phyloP scores from a whole-genome alignment of 2,113 vertebrate species.

The Callithrix jacchus region DNA sequence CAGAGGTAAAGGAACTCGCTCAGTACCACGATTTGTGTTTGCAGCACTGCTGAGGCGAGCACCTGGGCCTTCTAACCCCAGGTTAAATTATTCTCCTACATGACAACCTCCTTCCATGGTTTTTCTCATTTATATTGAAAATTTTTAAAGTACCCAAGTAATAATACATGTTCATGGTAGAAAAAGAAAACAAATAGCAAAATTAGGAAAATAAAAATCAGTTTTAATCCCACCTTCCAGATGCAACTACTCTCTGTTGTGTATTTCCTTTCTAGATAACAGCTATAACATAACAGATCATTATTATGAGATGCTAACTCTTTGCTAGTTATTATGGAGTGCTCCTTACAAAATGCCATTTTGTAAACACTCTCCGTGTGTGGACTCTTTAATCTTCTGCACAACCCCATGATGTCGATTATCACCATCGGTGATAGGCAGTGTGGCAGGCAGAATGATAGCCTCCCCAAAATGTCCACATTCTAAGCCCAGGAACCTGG shows the following conservation, averaged over 20 bases:
- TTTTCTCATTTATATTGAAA: conserved; percentile 30
- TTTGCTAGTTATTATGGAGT: background rate
- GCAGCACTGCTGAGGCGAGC: background rate
- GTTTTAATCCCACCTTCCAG: background rate
- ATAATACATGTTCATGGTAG: background rate
- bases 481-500: background rate
- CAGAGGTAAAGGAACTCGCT: background rate
- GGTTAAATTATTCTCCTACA: background rate
- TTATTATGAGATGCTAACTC: background rate
- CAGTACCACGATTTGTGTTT: background rate
- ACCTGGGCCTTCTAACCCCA: background rate
- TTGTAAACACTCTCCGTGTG: background rate
- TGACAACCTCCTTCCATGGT: background rate
- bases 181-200: conserved; percentile 24
- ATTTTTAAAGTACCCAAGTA: background rate
- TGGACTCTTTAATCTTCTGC: background rate
- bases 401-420: background rate
- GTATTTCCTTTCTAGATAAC: background rate
- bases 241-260: background rate
- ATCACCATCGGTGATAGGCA: background rate
- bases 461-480: background rate
- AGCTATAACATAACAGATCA: background rate
- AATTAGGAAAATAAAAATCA: background rate
- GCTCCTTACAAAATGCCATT: background rate
- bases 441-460: background rate